phyloP scores from a whole-genome alignment of 2,797 vertebrate species.

The Ctenopoma multispine region DNA sequence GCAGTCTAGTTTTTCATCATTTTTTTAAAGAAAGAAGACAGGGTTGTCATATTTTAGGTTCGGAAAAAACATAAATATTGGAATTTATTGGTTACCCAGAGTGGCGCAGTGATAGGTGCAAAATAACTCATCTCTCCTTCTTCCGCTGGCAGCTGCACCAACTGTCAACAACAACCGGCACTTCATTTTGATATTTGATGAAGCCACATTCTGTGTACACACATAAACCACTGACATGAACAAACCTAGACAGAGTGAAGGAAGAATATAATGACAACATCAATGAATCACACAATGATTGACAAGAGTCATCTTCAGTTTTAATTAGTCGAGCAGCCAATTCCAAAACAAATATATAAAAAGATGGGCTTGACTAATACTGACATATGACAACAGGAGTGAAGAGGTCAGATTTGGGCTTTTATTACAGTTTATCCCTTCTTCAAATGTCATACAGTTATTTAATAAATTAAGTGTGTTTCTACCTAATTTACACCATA shows the following conservation, averaged over 20 bases:
- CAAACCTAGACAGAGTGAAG: background rate
- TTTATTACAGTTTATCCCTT: conserved; percentile 39
- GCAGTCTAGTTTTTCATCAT: too few species aligned
- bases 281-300: conserved; percentile 64
- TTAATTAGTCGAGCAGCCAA: conserved; percentile 79
- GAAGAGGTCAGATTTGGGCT: conserved; percentile 37
- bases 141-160: conserved; percentile 18
- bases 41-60: too few species aligned
- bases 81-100: conserved; percentile 22
- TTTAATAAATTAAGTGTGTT: conserved; percentile 22
- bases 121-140: conserved; percentile 19
- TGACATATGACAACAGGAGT: conserved; percentile 42
- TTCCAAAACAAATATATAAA: conserved; percentile 72
- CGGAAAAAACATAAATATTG: conserved; percentile 7
- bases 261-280: conserved; percentile 30
- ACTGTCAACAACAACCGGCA: conserved; percentile 25
- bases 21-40: too few species aligned
- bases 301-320: conserved; percentile 73
- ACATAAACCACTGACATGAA: conserved; percentile 25
- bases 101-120: conserved; percentile 3
- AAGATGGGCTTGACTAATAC: conserved; percentile 51
- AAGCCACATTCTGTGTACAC: conserved; percentile 24
- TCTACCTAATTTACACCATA: conserved; percentile 26
- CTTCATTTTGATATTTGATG: conserved; percentile 49
- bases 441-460: conserved; percentile 46